Conservation (phyloP, 2,888 invertebrate genomes). For the Yponomeuta evonymella region DNA sequence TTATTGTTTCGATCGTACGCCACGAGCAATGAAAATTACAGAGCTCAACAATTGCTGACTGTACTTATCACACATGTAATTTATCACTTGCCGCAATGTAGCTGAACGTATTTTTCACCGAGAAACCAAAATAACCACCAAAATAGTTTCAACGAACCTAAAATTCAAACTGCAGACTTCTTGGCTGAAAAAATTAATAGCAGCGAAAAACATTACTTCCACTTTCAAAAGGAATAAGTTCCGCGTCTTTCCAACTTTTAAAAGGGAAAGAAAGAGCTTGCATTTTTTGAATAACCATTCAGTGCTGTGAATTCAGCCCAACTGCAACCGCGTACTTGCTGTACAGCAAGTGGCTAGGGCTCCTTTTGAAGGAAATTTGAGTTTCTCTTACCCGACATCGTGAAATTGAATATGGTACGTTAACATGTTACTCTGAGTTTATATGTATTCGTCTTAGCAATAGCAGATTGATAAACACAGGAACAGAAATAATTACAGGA, state of each 20-base stretch:
- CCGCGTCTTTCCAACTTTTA: conserved; percentile 64
- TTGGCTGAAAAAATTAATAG: conserved; percentile 46
- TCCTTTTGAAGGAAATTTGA: conserved; percentile 57
- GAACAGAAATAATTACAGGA: too few species aligned
- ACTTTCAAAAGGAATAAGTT: conserved; percentile 63
- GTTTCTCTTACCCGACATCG: conserved; percentile 23
- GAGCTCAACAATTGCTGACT: too few species aligned
- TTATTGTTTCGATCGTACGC: too few species aligned
- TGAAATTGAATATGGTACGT: not conserved
- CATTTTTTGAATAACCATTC: conserved; percentile 73
- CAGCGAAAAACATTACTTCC: conserved; percentile 40
- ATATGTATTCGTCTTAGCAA: not conserved
- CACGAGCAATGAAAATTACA: too few species aligned
- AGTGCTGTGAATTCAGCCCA: conserved; percentile 62
- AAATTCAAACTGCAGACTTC: not conserved
- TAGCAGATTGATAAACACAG: too few species aligned
- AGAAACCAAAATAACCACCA: too few species aligned
- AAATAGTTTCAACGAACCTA: not conserved
- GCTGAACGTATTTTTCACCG: not conserved
- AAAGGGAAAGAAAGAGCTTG: conserved; percentile 63
- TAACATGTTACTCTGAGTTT: too few species aligned
- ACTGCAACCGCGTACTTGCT: conserved; percentile 36
- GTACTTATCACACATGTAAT: too few species aligned
- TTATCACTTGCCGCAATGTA: too few species aligned
- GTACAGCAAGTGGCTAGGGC: conserved; percentile 64